A percentile compares a stretch with the other conserved stretches of the same genome.
phyloP scores from a whole-genome alignment of 2,113 vertebrate species.

The Caranx ignobilis region DNA sequence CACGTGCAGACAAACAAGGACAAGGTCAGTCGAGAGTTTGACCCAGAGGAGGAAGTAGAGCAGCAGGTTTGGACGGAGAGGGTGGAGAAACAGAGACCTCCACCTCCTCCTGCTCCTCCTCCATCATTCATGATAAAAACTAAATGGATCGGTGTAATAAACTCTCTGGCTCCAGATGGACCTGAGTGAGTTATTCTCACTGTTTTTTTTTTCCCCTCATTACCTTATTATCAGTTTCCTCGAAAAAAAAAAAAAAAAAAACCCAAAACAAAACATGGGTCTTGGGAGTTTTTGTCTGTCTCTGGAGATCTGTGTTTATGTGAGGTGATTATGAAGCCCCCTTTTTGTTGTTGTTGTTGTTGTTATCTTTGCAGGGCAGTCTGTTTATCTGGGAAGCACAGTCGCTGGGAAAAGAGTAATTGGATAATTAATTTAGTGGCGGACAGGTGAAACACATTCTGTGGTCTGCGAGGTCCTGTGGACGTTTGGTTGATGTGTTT shows the following conservation, averaged over 20 bases:
- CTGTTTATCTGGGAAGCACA: constrained; percentile 81
- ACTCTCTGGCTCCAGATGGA: no score
- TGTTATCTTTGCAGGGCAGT: constrained; percentile 79
- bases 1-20: no score
- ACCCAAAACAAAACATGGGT: constrained; percentile 42
- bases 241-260: no score
- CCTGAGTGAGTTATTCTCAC: no score
- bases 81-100: no score
- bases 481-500: constrained; percentile 79
- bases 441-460: constrained; percentile 82
- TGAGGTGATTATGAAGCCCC: constrained; percentile 76
- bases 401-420: constrained; percentile 81
- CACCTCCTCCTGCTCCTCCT: no score
- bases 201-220: no score
- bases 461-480: constrained; percentile 59
- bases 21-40: no score
- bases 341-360: constrained; percentile 52
- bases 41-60: no score
- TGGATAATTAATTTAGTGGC: constrained; percentile 85
- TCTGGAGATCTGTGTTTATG: constrained; percentile 60
- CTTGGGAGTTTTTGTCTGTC: constrained; percentile 44
- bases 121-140: no score
- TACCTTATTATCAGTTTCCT: constrained; percentile 33
- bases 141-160: no score
- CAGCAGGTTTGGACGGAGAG: no score